Evolutionary conservation across 2,113 vertebrate genomes (phyloP), one percentile per base, ranked within the genome.

Genomic region (Macquaria ambigua): DNA sequence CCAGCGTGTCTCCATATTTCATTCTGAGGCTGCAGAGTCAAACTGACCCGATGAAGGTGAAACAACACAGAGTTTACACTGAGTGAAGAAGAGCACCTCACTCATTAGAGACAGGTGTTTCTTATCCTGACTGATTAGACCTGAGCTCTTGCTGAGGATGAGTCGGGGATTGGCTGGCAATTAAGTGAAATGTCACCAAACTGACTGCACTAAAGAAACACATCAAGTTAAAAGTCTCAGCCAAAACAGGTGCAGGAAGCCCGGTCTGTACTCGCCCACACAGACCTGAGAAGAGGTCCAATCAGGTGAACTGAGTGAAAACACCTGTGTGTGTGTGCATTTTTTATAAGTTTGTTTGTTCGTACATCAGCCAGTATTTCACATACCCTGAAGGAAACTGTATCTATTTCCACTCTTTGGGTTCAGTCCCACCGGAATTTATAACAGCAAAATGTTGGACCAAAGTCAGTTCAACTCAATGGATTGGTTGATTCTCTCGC

Each of bases 151-250:
- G 66, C 43, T 77, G 67, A 72, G 0, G 23, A 34, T 68, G 59
- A 12, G 52, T 28, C 46, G 28, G 28, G 28, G 37, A 77, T 75
- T 80, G 21, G 8, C 41, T 28, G 43, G 43, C 77, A 72, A 81
- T 77, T 77, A 73, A 77, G 62, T 56, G 23, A 77, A 77, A 81
- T 58, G 86, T 74, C 81, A 73, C 73, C 50, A 69, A 87, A 84
- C 64, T 39, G 28, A 4, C 6, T 1, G 81, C 66, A 14, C 20
- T 56, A 3, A 53, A 63, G 37, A 78, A 76, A 67, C 71, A 39
- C 39, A 58, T 79, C 50, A 52, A 66, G 18, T 12, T 71, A 25
- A 50, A 67, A 58, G 10, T 23, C 12, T 23, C 48, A 12, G 18
- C 18, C 16, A 34, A 3, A 34, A 23, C 28, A 71, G 50, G 50